phyloP scores from a whole-genome alignment of 2,888 invertebrate genomes.

The Temnothorax unifasciatus region DNA sequence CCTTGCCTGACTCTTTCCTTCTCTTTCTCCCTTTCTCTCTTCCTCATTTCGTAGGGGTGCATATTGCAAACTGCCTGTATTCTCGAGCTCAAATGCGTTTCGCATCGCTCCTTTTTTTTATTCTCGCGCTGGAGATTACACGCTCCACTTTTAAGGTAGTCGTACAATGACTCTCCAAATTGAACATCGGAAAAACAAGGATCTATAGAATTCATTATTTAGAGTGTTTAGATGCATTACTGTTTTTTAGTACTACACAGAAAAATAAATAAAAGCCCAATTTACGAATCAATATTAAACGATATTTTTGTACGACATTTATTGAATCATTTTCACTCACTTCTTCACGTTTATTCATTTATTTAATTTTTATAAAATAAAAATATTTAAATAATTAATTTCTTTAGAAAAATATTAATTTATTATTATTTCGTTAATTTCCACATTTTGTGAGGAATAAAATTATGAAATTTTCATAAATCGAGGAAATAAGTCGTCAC shows the following conservation, averaged over 20 bases:
- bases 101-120: conserved; percentile 15
- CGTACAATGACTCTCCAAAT: conserved; percentile 21
- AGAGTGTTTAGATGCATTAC: not conserved
- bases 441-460: not conserved
- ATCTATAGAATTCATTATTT: not conserved
- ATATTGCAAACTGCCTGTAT: conserved; percentile 43
- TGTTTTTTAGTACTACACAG: not conserved
- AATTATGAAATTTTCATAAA: not conserved
- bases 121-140: conserved; percentile 43
- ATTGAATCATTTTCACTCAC: not conserved
- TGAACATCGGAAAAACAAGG: conserved; percentile 17
- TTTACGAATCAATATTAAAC: not conserved
- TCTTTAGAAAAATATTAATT: not conserved
- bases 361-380: not conserved
- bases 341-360: not conserved
- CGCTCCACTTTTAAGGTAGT: conserved; percentile 13
- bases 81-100: conserved; percentile 2
- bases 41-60: not conserved
- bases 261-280: not conserved
- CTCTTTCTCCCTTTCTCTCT: not conserved
- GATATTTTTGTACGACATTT: not conserved
- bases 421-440: not conserved
- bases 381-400: not conserved
- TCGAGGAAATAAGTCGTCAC: not conserved
- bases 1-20: not conserved